A percentile compares a stretch with the other conserved stretches of the same genome.
Evolutionary conservation across 2,888 invertebrate species (phyloP).

Genomic region (Agrenia bidenticulata): DNA sequence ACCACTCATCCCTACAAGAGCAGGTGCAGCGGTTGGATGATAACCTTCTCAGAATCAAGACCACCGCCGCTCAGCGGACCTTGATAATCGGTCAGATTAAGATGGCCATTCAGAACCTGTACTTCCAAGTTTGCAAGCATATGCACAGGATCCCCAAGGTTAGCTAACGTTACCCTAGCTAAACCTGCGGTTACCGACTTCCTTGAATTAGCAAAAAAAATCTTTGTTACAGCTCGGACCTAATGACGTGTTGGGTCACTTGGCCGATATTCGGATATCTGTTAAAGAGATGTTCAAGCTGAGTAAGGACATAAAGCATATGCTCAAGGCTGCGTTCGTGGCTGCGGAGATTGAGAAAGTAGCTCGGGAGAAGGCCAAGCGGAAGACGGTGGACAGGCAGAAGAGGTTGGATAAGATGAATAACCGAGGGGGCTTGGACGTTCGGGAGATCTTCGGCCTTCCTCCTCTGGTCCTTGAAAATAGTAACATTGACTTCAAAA

Average conservation of each 20-base stretch:
- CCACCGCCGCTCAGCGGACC: slow-evolving; percentile 49
- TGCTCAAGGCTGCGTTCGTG: slow-evolving; percentile 39
- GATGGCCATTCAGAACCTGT: slow-evolving; percentile 50
- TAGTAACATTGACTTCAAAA: background rate
- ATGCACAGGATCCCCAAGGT: slow-evolving; percentile 38
- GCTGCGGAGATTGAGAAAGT: slow-evolving; percentile 35
- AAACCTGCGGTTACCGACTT: background rate
- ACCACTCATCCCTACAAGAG: slow-evolving; percentile 38
- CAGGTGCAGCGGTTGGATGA: slow-evolving; percentile 44
- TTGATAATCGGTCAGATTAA: slow-evolving; percentile 49
- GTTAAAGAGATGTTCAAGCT: slow-evolving; percentile 48
- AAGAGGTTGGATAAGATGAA: slow-evolving; percentile 25
- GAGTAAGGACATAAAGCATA: slow-evolving; percentile 47
- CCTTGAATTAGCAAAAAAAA: too few species aligned
- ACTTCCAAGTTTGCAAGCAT: slow-evolving; percentile 47
- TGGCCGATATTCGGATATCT: slow-evolving; percentile 45
- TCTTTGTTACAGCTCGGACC: slow-evolving; percentile 17
- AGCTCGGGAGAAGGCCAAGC: slow-evolving; percentile 30
- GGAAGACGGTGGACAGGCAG: slow-evolving; percentile 27
- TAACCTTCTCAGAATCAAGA: slow-evolving; percentile 45
- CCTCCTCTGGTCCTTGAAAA: background rate
- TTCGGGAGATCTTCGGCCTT: slow-evolving; percentile 15
- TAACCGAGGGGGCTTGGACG: slow-evolving; percentile 19
- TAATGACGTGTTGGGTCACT: slow-evolving; percentile 45
- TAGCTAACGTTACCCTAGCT: background rate